Percentiles rank a stretch among this genome's conserved stretches.
Conservation (phyloP, 1,140 invertebrate species). For the Lordiphosa stackelbergi region DNA sequence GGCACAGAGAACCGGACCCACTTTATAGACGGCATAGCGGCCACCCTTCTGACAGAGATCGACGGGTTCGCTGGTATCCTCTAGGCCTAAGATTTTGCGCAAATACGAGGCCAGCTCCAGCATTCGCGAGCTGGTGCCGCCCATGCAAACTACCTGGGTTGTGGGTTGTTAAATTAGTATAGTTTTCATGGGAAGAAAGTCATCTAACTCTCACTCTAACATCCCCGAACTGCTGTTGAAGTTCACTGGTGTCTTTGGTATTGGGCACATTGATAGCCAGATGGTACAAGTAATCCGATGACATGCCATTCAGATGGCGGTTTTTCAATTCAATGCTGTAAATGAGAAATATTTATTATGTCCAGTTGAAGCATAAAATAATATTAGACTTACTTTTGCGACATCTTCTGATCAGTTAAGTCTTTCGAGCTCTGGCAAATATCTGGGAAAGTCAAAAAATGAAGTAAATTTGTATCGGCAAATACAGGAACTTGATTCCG, state of each 20-base stretch:
- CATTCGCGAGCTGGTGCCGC: slow-evolving; percentile 95
- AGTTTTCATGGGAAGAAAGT: accelerated
- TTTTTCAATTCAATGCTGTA: slow-evolving; percentile 79
- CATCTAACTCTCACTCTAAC: slow-evolving; percentile 83
- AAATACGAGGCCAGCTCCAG: slow-evolving; percentile 92
- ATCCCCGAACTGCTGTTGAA: slow-evolving; percentile 90
- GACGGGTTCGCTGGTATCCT: slow-evolving; percentile 87
- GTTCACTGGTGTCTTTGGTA: slow-evolving; percentile 84
- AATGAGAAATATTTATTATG: background rate
- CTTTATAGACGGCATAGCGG: slow-evolving; percentile 96
- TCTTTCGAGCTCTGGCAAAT: no score
- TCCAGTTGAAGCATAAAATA: background rate
- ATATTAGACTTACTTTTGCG: slow-evolving; percentile 11
- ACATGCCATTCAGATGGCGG: slow-evolving; percentile 84
- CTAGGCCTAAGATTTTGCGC: slow-evolving; percentile 86
- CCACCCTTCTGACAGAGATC: slow-evolving; percentile 87
- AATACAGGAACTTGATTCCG: no score
- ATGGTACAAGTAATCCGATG: slow-evolving; percentile 91
- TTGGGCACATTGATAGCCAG: slow-evolving; percentile 82
- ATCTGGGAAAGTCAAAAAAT: no score
- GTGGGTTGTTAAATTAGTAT: background rate
- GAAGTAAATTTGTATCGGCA: no score
- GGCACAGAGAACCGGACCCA: slow-evolving; percentile 61
- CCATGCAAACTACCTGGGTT: slow-evolving; percentile 95
- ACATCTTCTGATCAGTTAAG: slow-evolving; percentile 10